These are phyloP conservation scores for Periophthalmus modestus DNA, from an alignment of 2,113 vertebrate genomes.

Conservation along the genomic window DNA sequence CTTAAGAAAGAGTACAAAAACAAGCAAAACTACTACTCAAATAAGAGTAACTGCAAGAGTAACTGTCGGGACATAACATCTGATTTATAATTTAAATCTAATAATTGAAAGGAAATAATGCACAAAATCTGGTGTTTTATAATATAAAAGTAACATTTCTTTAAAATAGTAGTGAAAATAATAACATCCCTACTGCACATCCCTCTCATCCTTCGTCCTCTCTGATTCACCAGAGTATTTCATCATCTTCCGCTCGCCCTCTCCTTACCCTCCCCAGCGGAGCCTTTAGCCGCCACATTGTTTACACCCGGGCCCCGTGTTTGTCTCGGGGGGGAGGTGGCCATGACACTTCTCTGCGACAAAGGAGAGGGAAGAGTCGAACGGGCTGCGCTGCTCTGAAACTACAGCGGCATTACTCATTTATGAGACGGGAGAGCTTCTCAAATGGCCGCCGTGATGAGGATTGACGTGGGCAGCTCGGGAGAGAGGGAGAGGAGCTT, in stretches of 20 bases:
- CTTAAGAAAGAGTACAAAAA: no score
- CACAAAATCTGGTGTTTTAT: no score
- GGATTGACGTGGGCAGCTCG: constrained; percentile 29
- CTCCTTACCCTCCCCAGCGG: neutral
- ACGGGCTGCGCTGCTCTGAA: constrained; percentile 18
- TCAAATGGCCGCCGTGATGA: constrained; percentile 37
- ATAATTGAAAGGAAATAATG: no score
- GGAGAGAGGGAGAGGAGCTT: constrained; percentile 57
- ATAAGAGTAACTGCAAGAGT: no score
- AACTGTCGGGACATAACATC: no score
- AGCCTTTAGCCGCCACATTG: neutral
- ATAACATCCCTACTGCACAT: neutral
- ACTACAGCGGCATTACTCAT: constrained; percentile 50
- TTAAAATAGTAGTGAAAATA: no score
- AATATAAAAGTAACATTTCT: no score
- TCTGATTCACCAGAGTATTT: neutral
- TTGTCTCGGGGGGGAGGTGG: constrained; percentile 17
- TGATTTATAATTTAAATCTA: no score
- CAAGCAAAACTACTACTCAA: no score
- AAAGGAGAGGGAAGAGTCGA: neutral
- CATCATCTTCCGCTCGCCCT: neutral
- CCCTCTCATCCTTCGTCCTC: neutral
- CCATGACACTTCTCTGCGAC: constrained; percentile 12
- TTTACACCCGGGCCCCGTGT: neutral
- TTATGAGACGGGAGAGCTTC: constrained; percentile 38